Conservation (phyloP, 2,888 invertebrate genomes). For the Unio delphinus region DNA sequence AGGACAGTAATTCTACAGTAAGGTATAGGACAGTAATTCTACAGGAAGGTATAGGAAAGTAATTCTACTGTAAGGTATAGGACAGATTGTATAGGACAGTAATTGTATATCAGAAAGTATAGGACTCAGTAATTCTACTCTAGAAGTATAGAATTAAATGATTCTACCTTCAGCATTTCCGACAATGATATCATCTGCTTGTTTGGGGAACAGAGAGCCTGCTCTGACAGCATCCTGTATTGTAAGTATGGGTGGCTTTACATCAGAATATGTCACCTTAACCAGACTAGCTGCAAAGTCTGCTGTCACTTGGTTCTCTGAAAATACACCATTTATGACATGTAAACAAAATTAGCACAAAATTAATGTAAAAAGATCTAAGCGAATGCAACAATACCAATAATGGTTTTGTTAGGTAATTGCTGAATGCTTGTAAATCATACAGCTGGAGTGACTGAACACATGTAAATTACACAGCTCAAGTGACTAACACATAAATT, state of each 20-base stretch:
- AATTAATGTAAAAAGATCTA: not conserved
- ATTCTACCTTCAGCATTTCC: constrained; percentile 54
- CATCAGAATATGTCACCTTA: constrained; percentile 63
- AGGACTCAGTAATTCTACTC: too few relatives aligned
- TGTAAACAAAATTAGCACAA: not conserved
- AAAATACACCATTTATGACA: not conserved
- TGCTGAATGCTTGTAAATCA: not conserved
- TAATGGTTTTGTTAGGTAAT: not conserved
- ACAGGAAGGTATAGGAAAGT: too few relatives aligned
- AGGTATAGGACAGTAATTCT: too few relatives aligned
- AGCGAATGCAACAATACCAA: not conserved
- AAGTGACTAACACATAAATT: too few relatives aligned
- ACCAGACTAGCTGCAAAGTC: constrained; percentile 61
- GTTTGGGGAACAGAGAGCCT: constrained; percentile 43
- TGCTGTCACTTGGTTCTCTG: constrained; percentile 53
- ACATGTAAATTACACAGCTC: too few relatives aligned
- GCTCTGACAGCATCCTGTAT: constrained; percentile 61
- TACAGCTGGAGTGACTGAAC: too few relatives aligned
- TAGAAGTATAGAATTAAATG: too few relatives aligned
- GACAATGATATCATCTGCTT: constrained; percentile 28
- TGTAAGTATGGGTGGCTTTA: constrained; percentile 62
- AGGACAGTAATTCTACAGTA: too few relatives aligned
- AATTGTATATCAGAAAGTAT: too few relatives aligned
- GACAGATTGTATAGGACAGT: too few relatives aligned
- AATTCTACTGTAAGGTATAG: too few relatives aligned